A percentile compares a stretch with the other conserved stretches of the same genome.
phyloP scores from a whole-genome alignment of 2,797 vertebrate species.

The Alcedo atthis region DNA sequence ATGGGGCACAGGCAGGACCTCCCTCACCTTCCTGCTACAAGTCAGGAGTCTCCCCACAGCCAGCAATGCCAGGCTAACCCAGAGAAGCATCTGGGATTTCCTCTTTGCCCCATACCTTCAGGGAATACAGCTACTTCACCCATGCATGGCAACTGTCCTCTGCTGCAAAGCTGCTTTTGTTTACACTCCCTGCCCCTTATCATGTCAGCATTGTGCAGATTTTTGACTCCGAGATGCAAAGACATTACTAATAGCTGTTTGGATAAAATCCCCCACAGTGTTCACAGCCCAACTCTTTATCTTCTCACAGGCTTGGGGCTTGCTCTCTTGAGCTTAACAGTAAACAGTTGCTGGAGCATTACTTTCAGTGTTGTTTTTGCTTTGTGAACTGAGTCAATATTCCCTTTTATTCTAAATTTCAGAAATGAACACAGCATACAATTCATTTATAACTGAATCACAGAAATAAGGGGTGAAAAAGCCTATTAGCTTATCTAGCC shows the following conservation, averaged over 20 bases:
- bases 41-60: background rate
- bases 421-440: background rate
- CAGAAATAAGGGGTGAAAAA: background rate
- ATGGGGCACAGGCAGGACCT: background rate
- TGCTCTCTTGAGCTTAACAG: rapidly evolving
- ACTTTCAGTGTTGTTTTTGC: background rate
- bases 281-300: background rate
- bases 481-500: background rate
- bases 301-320: background rate
- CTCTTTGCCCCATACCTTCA: background rate
- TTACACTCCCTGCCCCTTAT: rapidly evolving
- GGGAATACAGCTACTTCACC: background rate
- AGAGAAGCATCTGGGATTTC: background rate
- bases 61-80: background rate
- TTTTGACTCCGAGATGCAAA: background rate
- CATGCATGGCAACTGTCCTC: background rate
- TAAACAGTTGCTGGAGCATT: background rate
- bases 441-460: background rate
- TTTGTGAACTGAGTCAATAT: background rate
- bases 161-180: background rate
- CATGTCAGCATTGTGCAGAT: background rate
- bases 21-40: background rate
- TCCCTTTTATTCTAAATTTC: background rate
- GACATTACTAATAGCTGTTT: background rate
- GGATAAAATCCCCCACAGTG: background rate